Evolutionary conservation across 2,888 invertebrate genomes (phyloP).

Genomic region (Chalcosyrphus nemorum): DNA sequence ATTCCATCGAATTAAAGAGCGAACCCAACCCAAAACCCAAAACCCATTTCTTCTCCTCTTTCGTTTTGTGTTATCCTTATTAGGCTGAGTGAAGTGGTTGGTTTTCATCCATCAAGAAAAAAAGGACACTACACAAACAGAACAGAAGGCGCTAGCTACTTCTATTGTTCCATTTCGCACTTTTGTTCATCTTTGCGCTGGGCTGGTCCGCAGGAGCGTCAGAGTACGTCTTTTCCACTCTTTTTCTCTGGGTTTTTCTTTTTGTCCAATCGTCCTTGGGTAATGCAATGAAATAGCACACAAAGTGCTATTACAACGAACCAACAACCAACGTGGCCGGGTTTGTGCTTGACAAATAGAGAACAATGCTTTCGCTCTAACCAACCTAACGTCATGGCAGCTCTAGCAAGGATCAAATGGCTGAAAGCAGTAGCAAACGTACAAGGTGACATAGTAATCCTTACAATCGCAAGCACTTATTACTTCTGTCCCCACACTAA

Average conservation of each 20-base stretch:
- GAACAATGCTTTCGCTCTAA: conserved; percentile 39
- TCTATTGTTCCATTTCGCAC: conserved; percentile 57
- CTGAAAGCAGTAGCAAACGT: conserved; percentile 20
- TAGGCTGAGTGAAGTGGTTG: conserved; percentile 9
- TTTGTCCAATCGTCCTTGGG: conserved; percentile 18
- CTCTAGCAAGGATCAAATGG: conserved; percentile 36
- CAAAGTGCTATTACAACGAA: conserved; percentile 29
- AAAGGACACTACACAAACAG: conserved; percentile 31
- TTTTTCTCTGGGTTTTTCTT: conserved; percentile 22
- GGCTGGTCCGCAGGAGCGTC: no score
- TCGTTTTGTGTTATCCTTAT: conserved; percentile 29
- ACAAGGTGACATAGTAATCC: conserved; percentile 56
- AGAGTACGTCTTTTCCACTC: neutral
- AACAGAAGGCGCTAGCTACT: conserved; percentile 40
- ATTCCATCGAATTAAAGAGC: conserved; percentile 48
- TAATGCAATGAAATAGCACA: conserved; percentile 57
- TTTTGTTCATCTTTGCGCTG: conserved; percentile 20
- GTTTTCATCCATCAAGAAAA: neutral
- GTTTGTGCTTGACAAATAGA: conserved; percentile 61
- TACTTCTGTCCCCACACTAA: conserved; percentile 25
- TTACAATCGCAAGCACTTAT: conserved; percentile 46
- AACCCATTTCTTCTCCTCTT: neutral
- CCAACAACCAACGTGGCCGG: conserved; percentile 9
- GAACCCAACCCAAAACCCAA: neutral
- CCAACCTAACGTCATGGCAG: conserved; percentile 8